phyloP scores from a whole-genome alignment of 2,888 invertebrate species.

The Prostheceraeus crozeri region DNA sequence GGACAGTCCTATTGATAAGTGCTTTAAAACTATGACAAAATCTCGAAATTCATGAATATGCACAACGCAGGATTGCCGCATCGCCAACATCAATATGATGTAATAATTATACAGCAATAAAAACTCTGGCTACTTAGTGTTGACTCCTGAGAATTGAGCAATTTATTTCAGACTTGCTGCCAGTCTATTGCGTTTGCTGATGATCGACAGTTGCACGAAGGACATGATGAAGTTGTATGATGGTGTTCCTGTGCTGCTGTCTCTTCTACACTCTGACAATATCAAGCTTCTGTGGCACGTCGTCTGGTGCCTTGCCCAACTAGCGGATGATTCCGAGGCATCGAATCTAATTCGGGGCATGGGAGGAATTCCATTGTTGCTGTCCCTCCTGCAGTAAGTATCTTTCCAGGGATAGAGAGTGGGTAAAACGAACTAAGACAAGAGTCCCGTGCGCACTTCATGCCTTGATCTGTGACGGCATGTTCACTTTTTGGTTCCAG shows the following conservation, averaged over 20 bases:
- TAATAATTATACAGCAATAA: too few species aligned
- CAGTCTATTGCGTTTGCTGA: constrained; percentile 49
- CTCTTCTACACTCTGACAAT: constrained; percentile 55
- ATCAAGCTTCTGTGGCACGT: constrained; percentile 57
- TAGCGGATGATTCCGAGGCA: constrained; percentile 56
- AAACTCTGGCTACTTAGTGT: constrained; percentile 16
- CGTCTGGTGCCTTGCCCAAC: constrained; percentile 57
- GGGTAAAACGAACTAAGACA: too few species aligned
- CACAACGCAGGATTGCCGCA: too few species aligned
- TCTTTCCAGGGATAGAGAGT: constrained; percentile 45
- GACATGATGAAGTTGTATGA: constrained; percentile 51
- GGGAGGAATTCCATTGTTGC: constrained; percentile 57
- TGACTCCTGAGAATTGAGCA: background rate
- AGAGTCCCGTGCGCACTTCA: too few species aligned
- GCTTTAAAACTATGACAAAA: too few species aligned
- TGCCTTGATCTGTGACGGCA: too few species aligned
- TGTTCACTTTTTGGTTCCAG: too few species aligned
- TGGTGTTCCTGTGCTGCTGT: constrained; percentile 54
- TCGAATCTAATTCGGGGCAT: constrained; percentile 55
- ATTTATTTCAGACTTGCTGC: constrained; percentile 49
- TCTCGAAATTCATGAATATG: too few species aligned
- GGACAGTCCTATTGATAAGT: too few species aligned
- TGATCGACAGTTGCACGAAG: constrained; percentile 48
- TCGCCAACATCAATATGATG: too few species aligned
- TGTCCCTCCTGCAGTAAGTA: constrained; percentile 52